Evolutionary conservation across 1,140 invertebrate genomes (phyloP), one percentile per base, ranked within the genome.

Genomic region (Drosophila obscura): DNA sequence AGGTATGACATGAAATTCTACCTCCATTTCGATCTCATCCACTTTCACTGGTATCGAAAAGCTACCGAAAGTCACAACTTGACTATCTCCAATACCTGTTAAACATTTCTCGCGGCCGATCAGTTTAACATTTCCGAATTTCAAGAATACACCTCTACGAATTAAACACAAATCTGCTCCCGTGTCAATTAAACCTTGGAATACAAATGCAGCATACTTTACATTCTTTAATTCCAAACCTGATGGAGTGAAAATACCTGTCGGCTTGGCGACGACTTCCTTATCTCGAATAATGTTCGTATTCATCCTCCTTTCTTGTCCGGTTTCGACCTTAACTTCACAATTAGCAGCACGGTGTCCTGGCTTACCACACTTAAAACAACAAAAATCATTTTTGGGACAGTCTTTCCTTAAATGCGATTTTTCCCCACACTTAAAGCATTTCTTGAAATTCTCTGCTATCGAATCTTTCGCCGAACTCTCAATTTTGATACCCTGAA

Each of bases 1-100:
- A 8, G 35, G 2, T 31, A 67, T 44, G 0, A 73, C 24, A 31
- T 61, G 69, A 45, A 73, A 73, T n/a, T 68, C 35, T 6, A 51
- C 28, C 9, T 1, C 8, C 39, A 73, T 55, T 26, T 61, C 44
- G 1, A 56, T 68, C 5, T n/a, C 39, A 24, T 69, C 52, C 7
- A 52, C 19, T 1, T 31, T 28, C 4, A 68, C 45, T n/a, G n/a
- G 31, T n/a, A 26, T n/a, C 16, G 7, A 66, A 26, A 13, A 11
- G 31, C 44, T 67, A 2, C 31, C 56, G 8, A 67, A 60, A 55
- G 69, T 60, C 8, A 69, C 5, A 16, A 71, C 60, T 19, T 48
- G 24, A 45, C 45, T 48, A 39, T 71, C 19, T 19, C 19, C 19
- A 19, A 19, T 19, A 19, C 19, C 19, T 19, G 19, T 19, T 19